Conservation (phyloP, 2,888 invertebrate species). For the Dynastes maya region DNA sequence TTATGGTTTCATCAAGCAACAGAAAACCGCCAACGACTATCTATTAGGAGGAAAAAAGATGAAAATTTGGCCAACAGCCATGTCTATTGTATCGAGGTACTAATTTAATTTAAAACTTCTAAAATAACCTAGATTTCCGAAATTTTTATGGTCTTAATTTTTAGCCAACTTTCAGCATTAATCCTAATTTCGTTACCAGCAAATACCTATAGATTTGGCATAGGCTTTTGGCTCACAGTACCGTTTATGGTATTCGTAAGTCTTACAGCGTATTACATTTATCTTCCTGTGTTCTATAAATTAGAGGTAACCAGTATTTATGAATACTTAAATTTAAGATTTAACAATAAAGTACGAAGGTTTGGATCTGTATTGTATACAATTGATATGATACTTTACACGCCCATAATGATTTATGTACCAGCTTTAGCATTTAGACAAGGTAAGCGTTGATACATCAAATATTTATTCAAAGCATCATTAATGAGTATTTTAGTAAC, state of each 20-base stretch:
- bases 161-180: slow-evolving; percentile 82
- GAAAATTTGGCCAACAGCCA: slow-evolving; percentile 80
- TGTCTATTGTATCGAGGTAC: slow-evolving; percentile 83
- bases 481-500: slow-evolving; percentile 74
- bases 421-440: slow-evolving; percentile 81
- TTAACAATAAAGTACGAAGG: slow-evolving; percentile 75
- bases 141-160: slow-evolving; percentile 55
- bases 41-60: slow-evolving; percentile 81
- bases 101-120: slow-evolving; percentile 53
- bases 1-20: slow-evolving; percentile 74
- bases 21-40: slow-evolving; percentile 79
- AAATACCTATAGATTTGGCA: slow-evolving; percentile 82
- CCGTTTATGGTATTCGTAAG: slow-evolving; percentile 67
- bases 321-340: slow-evolving; percentile 79
- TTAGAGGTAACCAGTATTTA: slow-evolving; percentile 81
- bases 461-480: neutral
- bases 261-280: slow-evolving; percentile 61
- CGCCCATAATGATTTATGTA: slow-evolving; percentile 81
- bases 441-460: slow-evolving; percentile 70
- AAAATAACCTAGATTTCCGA: neutral
- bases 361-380: slow-evolving; percentile 77
- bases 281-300: slow-evolving; percentile 72
- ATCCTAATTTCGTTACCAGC: slow-evolving; percentile 83
- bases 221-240: slow-evolving; percentile 73
- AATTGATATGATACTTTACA: slow-evolving; percentile 74